These are phyloP conservation scores for Agriopis leucophaearia DNA, from an alignment of 2,888 invertebrate species.

Conservation along the genomic window DNA sequence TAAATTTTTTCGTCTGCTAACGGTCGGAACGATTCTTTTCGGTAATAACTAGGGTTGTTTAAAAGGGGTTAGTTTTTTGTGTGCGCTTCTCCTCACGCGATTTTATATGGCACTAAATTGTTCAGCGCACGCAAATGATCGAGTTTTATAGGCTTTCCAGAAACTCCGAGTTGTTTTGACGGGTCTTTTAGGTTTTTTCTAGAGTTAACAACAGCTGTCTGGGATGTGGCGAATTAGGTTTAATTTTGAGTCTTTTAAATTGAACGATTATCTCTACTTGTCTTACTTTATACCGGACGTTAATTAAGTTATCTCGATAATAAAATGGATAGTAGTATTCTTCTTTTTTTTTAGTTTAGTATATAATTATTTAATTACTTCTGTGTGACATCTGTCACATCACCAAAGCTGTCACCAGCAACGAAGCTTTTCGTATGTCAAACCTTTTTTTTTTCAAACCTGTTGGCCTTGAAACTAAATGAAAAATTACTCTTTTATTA, in stretches of 20 bases:
- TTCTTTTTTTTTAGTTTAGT: neutral
- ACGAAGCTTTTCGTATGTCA: too few relatives aligned
- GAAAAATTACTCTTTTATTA: too few relatives aligned
- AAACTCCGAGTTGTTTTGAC: slow-evolving; percentile 33
- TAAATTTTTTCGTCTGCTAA: slow-evolving; percentile 79
- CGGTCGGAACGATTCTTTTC: slow-evolving; percentile 80
- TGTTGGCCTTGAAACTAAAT: too few relatives aligned
- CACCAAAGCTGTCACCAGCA: too few relatives aligned
- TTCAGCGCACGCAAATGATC: slow-evolving; percentile 72
- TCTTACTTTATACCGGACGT: slow-evolving; percentile 6
- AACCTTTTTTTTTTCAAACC: too few relatives aligned
- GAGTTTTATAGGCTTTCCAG: slow-evolving; percentile 50
- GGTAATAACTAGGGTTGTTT: slow-evolving; percentile 78
- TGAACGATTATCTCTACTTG: slow-evolving; percentile 5
- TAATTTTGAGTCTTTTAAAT: slow-evolving; percentile 1
- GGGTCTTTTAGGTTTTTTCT: slow-evolving; percentile 40
- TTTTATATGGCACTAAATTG: slow-evolving; percentile 70
- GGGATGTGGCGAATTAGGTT: slow-evolving; percentile 21
- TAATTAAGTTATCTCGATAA: neutral
- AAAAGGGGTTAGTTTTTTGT: slow-evolving; percentile 76
- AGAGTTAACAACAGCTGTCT: slow-evolving; percentile 39
- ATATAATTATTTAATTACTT: too few relatives aligned
- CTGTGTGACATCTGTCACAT: too few relatives aligned
- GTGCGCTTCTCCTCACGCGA: slow-evolving; percentile 74
- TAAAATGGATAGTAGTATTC: neutral